These are phyloP conservation scores for Danio albolineatus DNA, from an alignment of 2,797 vertebrate genomes.

Conservation along the genomic window DNA sequence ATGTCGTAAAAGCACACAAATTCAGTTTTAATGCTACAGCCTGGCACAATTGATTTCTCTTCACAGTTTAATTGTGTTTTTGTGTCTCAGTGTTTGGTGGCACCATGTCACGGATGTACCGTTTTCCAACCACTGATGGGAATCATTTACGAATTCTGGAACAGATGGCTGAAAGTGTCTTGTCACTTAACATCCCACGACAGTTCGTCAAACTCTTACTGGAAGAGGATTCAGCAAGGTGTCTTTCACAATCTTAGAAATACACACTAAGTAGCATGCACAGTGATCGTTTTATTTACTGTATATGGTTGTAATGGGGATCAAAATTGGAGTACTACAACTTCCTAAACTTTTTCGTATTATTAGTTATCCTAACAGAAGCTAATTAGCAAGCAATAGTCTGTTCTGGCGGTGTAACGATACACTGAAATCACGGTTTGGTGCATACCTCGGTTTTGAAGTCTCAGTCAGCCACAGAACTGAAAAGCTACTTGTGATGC, in stretches of 20 bases:
- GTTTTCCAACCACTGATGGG: conserved; percentile 93
- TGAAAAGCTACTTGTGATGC: too few species aligned
- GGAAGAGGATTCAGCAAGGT: conserved; percentile 95
- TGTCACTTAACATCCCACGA: conserved; percentile 92
- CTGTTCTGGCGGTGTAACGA: too few species aligned
- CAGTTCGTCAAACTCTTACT: conserved; percentile 95
- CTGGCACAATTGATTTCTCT: conserved; percentile 17
- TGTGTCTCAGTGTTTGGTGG: conserved; percentile 89
- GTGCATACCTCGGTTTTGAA: too few species aligned
- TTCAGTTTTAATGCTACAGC: conserved; percentile 1
- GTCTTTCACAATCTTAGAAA: conserved; percentile 3
- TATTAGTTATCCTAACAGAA: too few species aligned
- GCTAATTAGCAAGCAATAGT: too few species aligned
- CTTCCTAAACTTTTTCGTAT: too few species aligned
- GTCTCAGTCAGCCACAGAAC: too few species aligned
- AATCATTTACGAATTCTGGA: conserved; percentile 95
- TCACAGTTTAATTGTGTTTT: not conserved
- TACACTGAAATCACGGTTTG: too few species aligned
- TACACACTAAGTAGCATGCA: not conserved
- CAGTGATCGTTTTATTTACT: not conserved
- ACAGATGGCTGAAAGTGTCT: conserved; percentile 95
- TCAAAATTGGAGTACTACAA: too few species aligned
- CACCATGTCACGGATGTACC: conserved; percentile 97
- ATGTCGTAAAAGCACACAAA: not conserved
- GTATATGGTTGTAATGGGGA: too few species aligned